Conservation (phyloP, 2,888 invertebrate genomes). For the Nymphalis c-album region DNA sequence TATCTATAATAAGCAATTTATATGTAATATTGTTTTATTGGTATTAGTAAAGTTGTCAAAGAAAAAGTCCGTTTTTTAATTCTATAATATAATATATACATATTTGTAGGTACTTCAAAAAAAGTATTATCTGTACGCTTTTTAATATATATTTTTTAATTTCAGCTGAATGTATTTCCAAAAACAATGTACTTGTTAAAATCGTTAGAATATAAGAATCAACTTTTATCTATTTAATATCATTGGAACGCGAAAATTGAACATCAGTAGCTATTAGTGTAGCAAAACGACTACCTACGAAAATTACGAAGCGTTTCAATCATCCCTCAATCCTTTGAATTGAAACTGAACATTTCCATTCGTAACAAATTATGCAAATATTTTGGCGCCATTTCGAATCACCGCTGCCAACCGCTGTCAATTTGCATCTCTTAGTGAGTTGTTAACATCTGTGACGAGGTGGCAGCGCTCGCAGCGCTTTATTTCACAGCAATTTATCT, state of each 20-base stretch:
- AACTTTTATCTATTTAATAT: slow-evolving; percentile 17
- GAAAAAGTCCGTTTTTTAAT: slow-evolving; percentile 11
- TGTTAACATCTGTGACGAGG: slow-evolving; percentile 56
- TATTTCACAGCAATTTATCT: slow-evolving; percentile 22
- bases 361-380: slow-evolving; percentile 72
- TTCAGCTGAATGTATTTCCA: no score
- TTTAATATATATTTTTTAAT: no score
- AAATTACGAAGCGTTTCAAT: slow-evolving; percentile 58
- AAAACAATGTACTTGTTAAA: no score
- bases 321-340: slow-evolving; percentile 56
- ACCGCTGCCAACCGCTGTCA: slow-evolving; percentile 72
- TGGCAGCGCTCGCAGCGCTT: slow-evolving; percentile 50
- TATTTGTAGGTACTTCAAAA: no score
- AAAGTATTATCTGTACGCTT: no score
- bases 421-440: slow-evolving; percentile 76
- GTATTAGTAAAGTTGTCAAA: slow-evolving; percentile 23
- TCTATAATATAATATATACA: background rate
- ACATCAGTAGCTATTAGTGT: slow-evolving; percentile 29
- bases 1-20: slow-evolving; percentile 18
- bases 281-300: slow-evolving; percentile 47
- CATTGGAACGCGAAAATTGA: slow-evolving; percentile 20
- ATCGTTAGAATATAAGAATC: slow-evolving; percentile 1
- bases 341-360: slow-evolving; percentile 59
- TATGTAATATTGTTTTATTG: slow-evolving; percentile 19
- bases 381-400: slow-evolving; percentile 73